Percentiles rank a stretch among this genome's conserved stretches.
Evolutionary conservation across 2,888 invertebrate species (phyloP).

Genomic region (Sinelater perroti): DNA sequence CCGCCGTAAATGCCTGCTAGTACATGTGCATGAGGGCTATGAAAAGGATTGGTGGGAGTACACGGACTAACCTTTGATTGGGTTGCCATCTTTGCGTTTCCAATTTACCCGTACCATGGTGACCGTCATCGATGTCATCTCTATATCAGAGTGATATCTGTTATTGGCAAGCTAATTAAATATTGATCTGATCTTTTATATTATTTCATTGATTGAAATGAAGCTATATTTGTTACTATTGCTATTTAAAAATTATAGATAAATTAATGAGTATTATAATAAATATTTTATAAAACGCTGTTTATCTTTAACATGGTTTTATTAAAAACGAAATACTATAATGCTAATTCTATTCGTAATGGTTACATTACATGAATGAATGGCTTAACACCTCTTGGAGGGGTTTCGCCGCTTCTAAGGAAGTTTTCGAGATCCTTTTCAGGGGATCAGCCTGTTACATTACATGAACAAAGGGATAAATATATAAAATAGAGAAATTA

Average conservation of each 20-base stretch:
- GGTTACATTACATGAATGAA: no score
- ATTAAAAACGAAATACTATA: no score
- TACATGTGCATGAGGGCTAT: slow-evolving; percentile 98
- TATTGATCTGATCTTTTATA: slow-evolving; percentile 21
- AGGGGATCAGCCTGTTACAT: no score
- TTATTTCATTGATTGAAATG: slow-evolving; percentile 23
- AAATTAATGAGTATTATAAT: slow-evolving; percentile 12
- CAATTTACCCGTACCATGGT: slow-evolving; percentile 6
- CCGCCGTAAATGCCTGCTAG: slow-evolving; percentile 91
- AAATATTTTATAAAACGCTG: no score
- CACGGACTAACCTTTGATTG: slow-evolving; percentile 73
- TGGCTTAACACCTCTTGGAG: no score
- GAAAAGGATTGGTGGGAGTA: slow-evolving; percentile 99
- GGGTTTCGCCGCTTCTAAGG: no score
- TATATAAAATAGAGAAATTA: no score
- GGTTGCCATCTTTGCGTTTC: slow-evolving; percentile 16
- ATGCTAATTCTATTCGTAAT: no score
- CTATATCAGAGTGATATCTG: slow-evolving; percentile 20
- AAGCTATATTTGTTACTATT: slow-evolving; percentile 30
- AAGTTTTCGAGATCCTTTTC: no score
- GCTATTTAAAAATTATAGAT: slow-evolving; percentile 24
- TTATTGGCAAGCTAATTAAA: slow-evolving; percentile 17
- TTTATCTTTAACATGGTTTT: no score
- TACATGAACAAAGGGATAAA: no score
- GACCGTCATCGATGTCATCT: slow-evolving; percentile 18